Conservation (phyloP, 2,113 vertebrate species). For the Henicopernis longicauda region DNA sequence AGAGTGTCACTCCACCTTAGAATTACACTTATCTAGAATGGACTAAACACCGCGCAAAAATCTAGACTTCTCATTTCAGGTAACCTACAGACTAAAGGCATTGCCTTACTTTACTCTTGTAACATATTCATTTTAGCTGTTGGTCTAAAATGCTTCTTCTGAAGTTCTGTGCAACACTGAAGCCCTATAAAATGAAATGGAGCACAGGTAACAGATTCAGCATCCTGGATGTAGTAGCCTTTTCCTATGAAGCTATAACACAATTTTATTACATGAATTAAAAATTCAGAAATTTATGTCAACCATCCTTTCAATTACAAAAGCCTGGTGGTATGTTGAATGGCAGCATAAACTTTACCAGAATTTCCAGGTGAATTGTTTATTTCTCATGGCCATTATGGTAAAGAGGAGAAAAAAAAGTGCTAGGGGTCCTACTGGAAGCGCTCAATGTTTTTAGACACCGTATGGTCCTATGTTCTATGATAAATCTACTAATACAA, state of each 20-base stretch:
- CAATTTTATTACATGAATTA: background rate
- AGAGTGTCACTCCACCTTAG: background rate
- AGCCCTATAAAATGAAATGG: background rate
- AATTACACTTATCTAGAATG: background rate
- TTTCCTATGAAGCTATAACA: background rate
- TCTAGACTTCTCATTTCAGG: background rate
- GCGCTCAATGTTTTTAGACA: background rate
- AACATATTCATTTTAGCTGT: background rate
- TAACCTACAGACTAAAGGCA: background rate
- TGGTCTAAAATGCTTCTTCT: background rate
- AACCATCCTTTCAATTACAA: background rate
- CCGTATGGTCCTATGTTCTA: background rate
- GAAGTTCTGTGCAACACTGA: background rate
- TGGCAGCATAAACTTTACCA: background rate
- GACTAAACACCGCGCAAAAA: background rate
- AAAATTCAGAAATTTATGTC: background rate
- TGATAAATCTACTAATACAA: background rate
- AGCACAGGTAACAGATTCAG: background rate
- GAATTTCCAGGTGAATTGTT: background rate
- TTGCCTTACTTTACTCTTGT: background rate
- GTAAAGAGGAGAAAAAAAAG: background rate
- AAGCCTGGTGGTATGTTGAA: background rate
- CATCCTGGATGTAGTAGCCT: background rate
- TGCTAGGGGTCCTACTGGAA: background rate
- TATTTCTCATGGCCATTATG: background rate